phyloP scores from a whole-genome alignment of 1,140 invertebrate species.

The Zaprionus tsacasi region DNA sequence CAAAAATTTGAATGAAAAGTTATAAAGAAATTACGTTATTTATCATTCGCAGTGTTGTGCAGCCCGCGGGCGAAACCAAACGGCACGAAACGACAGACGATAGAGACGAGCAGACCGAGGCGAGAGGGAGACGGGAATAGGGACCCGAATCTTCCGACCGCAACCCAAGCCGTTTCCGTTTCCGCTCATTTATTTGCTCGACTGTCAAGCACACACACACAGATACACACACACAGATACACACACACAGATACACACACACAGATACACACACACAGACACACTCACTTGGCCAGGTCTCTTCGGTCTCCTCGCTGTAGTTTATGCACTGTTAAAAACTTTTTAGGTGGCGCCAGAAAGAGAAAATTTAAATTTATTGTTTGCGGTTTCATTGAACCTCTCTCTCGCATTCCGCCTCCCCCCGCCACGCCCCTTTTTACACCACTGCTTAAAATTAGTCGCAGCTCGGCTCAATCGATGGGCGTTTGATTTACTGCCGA shows the following conservation, averaged over 20 bases:
- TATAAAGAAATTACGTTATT: slow-evolving; percentile 82
- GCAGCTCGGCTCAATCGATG: slow-evolving; percentile 65
- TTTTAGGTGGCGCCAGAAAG: slow-evolving; percentile 55
- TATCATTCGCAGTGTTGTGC: slow-evolving; percentile 68
- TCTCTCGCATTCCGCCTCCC: slow-evolving; percentile 15
- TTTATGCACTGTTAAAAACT: slow-evolving; percentile 73
- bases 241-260: slow-evolving; percentile 17
- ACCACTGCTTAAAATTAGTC: slow-evolving; percentile 64
- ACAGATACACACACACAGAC: slow-evolving; percentile 17
- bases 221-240: slow-evolving; percentile 23
- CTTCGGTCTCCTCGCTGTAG: slow-evolving; percentile 42
- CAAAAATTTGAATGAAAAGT: slow-evolving; percentile 78
- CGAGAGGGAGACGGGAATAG: not conserved
- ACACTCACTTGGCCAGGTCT: slow-evolving; percentile 14
- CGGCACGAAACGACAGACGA: slow-evolving; percentile 2
- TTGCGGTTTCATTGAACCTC: slow-evolving; percentile 68
- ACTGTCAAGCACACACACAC: slow-evolving; percentile 69
- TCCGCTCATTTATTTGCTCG: slow-evolving; percentile 76
- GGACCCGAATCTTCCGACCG: slow-evolving; percentile 14
- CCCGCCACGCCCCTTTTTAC: slow-evolving; percentile 1
- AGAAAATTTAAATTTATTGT: slow-evolving; percentile 82
- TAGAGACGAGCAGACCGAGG: slow-evolving; percentile 10
- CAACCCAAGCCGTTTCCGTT: slow-evolving; percentile 73
- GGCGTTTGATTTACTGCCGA: slow-evolving; percentile 74
- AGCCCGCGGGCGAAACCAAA: slow-evolving; percentile 22